Evolutionary conservation across 2,888 invertebrate species (phyloP).

Genomic region (Stegophylla sp.): DNA sequence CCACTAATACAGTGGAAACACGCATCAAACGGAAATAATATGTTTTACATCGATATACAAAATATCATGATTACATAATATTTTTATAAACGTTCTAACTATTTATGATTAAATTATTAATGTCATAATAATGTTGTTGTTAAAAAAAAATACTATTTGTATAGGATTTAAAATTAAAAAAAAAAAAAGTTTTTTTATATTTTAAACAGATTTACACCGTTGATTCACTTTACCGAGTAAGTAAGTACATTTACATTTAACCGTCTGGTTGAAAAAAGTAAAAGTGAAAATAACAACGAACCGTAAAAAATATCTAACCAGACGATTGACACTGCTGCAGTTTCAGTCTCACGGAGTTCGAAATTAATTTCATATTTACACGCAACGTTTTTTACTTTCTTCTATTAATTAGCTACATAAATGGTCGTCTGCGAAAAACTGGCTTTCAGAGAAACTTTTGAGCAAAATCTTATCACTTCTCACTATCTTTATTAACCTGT

Average conservation of each 20-base stretch:
- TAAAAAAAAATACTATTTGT: neutral
- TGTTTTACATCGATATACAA: too few relatives aligned
- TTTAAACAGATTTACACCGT: neutral
- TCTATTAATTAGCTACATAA: neutral
- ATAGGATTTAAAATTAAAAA: neutral
- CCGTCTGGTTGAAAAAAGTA: neutral
- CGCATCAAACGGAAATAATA: too few relatives aligned
- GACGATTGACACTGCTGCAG: neutral
- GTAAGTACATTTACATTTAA: neutral
- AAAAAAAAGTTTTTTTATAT: neutral
- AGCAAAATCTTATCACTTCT: too few relatives aligned
- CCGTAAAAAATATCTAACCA: slow-evolving; percentile 11
- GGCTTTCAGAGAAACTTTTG: neutral
- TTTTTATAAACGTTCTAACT: too few relatives aligned
- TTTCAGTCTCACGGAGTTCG: neutral
- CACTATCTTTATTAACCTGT: too few relatives aligned
- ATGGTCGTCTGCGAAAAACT: neutral
- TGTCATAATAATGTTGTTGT: too few relatives aligned
- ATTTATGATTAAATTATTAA: too few relatives aligned
- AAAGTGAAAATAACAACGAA: slow-evolving; percentile 35
- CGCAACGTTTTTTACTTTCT: slow-evolving; percentile 25
- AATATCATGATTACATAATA: too few relatives aligned
- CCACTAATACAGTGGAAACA: too few relatives aligned
- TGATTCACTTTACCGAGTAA: neutral
- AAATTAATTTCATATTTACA: neutral